phyloP scores from a whole-genome alignment of 2,113 vertebrate genomes.

The Fregetta grallaria region DNA sequence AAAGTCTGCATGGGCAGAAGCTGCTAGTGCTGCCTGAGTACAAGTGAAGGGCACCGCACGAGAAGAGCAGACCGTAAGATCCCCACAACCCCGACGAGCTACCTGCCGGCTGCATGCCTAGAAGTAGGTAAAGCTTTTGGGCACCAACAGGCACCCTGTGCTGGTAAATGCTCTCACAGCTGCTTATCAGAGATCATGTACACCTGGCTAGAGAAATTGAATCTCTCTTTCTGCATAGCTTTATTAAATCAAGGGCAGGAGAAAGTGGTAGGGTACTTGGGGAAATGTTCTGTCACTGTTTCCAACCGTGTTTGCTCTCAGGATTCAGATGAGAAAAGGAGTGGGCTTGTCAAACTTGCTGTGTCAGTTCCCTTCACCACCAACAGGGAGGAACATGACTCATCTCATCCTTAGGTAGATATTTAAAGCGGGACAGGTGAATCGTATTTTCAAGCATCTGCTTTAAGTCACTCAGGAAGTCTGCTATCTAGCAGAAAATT shows the following conservation, averaged over 20 bases:
- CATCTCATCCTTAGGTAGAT: not conserved
- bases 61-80: not conserved
- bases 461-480: not conserved
- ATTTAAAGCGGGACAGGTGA: not conserved
- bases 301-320: rapidly evolving
- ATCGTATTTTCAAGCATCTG: not conserved
- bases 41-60: not conserved
- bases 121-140: not conserved
- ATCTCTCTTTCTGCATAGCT: not conserved
- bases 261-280: not conserved
- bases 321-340: not conserved
- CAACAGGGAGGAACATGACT: not conserved
- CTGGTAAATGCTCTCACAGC: not conserved
- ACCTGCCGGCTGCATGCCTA: not conserved
- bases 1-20: not conserved
- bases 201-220: not conserved
- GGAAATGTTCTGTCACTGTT: not conserved
- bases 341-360: not conserved
- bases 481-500: not conserved
- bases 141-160: not conserved
- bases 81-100: rapidly evolving
- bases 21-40: not conserved
- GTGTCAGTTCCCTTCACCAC: not conserved
- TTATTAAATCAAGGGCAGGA: not conserved
- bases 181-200: not conserved